A percentile compares a stretch with the other conserved stretches of the same genome.
Evolutionary conservation across 2,113 vertebrate species (phyloP).

Genomic region (Hyla sarda): DNA sequence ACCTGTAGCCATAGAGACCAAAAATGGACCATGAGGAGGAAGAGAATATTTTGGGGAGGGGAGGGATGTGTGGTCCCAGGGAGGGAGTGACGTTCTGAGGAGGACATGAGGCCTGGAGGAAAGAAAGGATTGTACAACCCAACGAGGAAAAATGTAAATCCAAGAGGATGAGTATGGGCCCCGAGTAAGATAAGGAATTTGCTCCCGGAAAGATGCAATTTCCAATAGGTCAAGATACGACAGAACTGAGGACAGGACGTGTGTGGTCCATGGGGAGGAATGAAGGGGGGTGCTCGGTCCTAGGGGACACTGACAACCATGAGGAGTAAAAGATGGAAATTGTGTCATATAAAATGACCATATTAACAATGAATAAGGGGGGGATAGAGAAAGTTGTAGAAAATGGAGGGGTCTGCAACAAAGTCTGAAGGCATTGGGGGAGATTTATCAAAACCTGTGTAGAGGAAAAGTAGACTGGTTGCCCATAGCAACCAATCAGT

Average conservation of each 20-base stretch:
- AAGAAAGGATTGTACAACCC: neutral
- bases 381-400: neutral
- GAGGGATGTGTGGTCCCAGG: neutral
- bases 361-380: neutral
- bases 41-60: neutral
- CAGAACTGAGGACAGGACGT: neutral
- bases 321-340: neutral
- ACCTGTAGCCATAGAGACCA: neutral
- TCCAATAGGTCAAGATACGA: constrained; percentile 3
- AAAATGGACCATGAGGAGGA: constrained; percentile 34
- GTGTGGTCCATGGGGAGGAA: neutral
- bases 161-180: neutral
- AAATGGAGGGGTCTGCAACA: neutral
- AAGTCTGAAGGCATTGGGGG: too few species aligned
- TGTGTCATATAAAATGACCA: neutral
- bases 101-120: neutral
- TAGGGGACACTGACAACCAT: neutral
- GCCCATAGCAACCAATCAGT: too few species aligned
- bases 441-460: too few species aligned
- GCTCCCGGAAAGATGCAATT: neutral
- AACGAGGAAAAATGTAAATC: neutral
- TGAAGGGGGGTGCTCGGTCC: too few species aligned
- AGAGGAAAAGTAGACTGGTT: too few species aligned
- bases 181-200: neutral
- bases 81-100: neutral